These are phyloP conservation scores for Cotesia typhae DNA, from an alignment of 1,140 invertebrate species.

Conservation along the genomic window DNA sequence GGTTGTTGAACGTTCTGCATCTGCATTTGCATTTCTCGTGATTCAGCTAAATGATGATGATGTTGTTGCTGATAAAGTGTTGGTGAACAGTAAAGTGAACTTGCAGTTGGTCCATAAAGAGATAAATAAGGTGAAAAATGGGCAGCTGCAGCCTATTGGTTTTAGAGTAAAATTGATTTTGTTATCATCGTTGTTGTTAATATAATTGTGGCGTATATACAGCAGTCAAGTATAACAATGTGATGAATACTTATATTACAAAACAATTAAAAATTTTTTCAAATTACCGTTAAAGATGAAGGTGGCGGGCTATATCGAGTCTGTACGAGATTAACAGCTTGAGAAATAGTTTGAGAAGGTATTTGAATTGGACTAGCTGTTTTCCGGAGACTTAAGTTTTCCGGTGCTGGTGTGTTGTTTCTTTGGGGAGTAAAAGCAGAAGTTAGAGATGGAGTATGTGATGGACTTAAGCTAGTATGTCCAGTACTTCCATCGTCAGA, in stretches of 20 bases:
- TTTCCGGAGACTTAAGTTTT: slow-evolving; percentile 70
- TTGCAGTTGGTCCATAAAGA: slow-evolving; percentile 60
- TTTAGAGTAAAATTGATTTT: slow-evolving; percentile 12
- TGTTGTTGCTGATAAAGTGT: slow-evolving; percentile 62
- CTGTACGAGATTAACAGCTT: slow-evolving; percentile 61
- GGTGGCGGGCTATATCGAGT: slow-evolving; percentile 58
- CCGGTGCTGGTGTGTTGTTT: slow-evolving; percentile 69
- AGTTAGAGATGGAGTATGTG: slow-evolving; percentile 59
- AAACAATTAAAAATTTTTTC: slow-evolving; percentile 10
- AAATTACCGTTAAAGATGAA: slow-evolving; percentile 54
- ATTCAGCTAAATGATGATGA: slow-evolving; percentile 57
- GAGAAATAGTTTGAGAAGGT: slow-evolving; percentile 48
- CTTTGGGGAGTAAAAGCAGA: slow-evolving; percentile 60
- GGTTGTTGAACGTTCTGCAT: slow-evolving; percentile 58
- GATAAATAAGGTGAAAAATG: slow-evolving; percentile 60
- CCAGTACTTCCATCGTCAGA: slow-evolving; percentile 59
- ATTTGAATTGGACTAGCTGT: slow-evolving; percentile 56
- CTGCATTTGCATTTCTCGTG: slow-evolving; percentile 59
- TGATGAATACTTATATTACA: neutral
- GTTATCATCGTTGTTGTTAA: neutral
- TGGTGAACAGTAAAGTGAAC: slow-evolving; percentile 62
- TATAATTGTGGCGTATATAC: too few relatives aligned
- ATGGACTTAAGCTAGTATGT: slow-evolving; percentile 57
- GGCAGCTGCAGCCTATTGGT: slow-evolving; percentile 48
- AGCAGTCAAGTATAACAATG: too few relatives aligned